These are phyloP conservation scores for Anadara kagoshimensis DNA, from an alignment of 1,140 invertebrate genomes.

Conservation along the genomic window DNA sequence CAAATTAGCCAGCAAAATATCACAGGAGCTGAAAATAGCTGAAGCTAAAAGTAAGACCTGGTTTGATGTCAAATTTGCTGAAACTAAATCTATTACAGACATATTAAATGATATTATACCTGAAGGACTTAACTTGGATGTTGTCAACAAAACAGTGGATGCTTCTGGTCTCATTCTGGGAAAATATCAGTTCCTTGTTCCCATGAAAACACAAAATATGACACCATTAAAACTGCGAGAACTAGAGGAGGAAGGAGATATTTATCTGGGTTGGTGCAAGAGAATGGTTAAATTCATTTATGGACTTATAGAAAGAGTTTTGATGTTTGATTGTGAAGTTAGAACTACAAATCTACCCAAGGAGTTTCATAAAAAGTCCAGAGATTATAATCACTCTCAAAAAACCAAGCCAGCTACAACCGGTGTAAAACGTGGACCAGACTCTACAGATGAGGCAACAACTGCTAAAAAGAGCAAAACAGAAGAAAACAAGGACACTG, in stretches of 20 bases:
- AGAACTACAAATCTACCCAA: conserved; percentile 5
- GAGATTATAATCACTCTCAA: conserved; percentile 21
- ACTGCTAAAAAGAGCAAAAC: background rate
- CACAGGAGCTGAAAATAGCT: conserved; percentile 50
- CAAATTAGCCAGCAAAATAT: conserved; percentile 46
- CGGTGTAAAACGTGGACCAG: background rate
- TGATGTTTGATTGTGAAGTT: conserved; percentile 43
- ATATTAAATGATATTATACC: conserved; percentile 31
- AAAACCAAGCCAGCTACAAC: background rate
- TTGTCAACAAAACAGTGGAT: background rate
- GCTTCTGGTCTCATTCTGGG: conserved; percentile 22
- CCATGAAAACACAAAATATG: conserved; percentile 25
- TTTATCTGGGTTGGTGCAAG: conserved; percentile 29
- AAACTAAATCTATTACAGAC: conserved; percentile 30
- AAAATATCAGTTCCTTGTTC: conserved; percentile 27
- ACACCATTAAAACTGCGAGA: conserved; percentile 4
- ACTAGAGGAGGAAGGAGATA: conserved; percentile 22
- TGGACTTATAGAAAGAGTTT: conserved; percentile 24
- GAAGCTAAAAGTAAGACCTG: conserved; percentile 47
- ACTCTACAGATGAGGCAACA: background rate
- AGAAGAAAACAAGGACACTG: background rate
- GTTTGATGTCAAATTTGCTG: conserved; percentile 22
- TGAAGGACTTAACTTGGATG: conserved; percentile 11
- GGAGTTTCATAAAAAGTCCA: conserved; percentile 8
- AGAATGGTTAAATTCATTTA: conserved; percentile 36